Base-by-base conservation (phyloP, 2,888 invertebrate genomes). In the Pseudococcus viburni region DNA sequence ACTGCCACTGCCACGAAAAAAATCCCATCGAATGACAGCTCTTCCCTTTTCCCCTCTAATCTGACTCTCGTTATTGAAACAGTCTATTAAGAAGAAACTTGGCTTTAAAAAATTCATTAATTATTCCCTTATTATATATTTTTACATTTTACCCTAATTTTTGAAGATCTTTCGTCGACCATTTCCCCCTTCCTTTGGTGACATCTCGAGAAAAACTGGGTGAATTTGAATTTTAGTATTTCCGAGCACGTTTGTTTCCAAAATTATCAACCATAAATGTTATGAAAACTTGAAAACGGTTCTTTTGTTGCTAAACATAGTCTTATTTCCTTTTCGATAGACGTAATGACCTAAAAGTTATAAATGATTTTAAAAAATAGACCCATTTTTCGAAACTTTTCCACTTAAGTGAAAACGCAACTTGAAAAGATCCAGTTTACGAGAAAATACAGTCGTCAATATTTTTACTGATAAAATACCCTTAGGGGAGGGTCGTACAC, bases 231-330 rank as follows among this genome's bases (percentile, higher is more conserved):
- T 55, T 3, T 55, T n/a, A 55, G 8, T 55, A 55, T 55, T n/a
- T n/a, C n/a, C 55, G n/a, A n/a, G 55, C n/a, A 55, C 55, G 55
- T 55, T 55, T 55, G 15, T 55, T 55, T 55, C 5, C n/a, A n/a
- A 55, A 55, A 55, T 55, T 55, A 55, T 55, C 0, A 55, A n/a
- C 55, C n/a, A 55, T 55, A 55, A 55, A 55, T 55, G n/a, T n/a
- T 55, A 55, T n/a, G 55, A n/a, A 55, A 17, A n/a, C n/a, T 55
- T 55, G 55, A 55, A 55, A 55, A 55, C n/a, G n/a, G 55, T 55
- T n/a, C n/a, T 55, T n/a, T 55, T n/a, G 55, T 55, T 55, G n/a
- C 55, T n/a, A 55, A 55, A 55, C 55, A 55, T n/a, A n/a, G 55
- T 55, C 55, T 55, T 55, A 55, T 55, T 55, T 55, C 55, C 55